A percentile compares a stretch with the other conserved stretches of the same genome.
Evolutionary conservation across 2,797 vertebrate species (phyloP).

Genomic region (Pterois miles): DNA sequence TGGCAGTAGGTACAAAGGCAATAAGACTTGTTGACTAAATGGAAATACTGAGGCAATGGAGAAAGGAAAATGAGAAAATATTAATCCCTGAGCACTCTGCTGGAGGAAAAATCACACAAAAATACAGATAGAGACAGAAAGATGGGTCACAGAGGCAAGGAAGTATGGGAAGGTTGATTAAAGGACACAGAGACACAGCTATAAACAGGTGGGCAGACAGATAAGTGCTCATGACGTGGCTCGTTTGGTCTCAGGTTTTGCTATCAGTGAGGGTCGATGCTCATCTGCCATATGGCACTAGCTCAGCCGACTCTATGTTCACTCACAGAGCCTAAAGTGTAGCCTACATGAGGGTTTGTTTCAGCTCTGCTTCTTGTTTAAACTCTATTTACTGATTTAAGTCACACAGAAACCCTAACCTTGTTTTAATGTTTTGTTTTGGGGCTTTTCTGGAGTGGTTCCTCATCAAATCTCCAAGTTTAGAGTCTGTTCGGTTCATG

Average conservation of each 20-base stretch:
- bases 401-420: conserved; percentile 7
- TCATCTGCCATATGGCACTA: conserved; percentile 52
- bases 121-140: background rate
- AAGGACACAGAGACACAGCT: conserved; percentile 12
- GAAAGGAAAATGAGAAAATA: background rate
- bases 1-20: background rate
- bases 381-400: background rate
- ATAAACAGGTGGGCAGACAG: conserved; percentile 50
- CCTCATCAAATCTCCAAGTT: background rate
- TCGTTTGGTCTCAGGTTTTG: conserved; percentile 52
- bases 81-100: conserved; percentile 15
- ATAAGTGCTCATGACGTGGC: conserved; percentile 41
- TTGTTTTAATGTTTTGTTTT: background rate
- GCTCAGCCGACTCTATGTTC: conserved; percentile 17
- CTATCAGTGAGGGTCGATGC: conserved; percentile 13
- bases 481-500: background rate
- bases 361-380: conserved; percentile 10
- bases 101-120: background rate
- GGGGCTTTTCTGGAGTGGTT: background rate
- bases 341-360: background rate
- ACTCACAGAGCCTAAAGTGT: background rate
- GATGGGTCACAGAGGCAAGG: background rate
- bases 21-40: background rate
- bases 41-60: background rate
- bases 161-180: conserved; percentile 19